Evolutionary conservation across 30 jellyfish, hydroid and myxozoan genomes (phyloP), one percentile per base, ranked within the genome.

Genomic region (Hydractinia echinata): DNA sequence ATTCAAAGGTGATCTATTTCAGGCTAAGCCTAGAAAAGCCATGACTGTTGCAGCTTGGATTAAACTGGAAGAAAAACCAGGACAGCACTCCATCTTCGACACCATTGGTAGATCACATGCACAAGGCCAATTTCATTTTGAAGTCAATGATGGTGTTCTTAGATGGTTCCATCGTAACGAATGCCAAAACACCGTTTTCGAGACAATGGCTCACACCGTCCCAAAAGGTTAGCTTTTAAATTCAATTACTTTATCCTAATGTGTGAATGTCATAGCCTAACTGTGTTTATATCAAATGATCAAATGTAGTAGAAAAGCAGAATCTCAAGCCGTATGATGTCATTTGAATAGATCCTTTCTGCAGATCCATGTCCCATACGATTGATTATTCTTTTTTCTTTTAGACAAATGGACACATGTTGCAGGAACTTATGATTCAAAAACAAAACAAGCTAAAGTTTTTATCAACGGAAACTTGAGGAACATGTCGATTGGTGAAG

Each of bases 1-100:
- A 4, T 77, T 77, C 53, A 77, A 77, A 18, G 85, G 85, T 6
- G 79, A 77, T 4, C 74, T 77, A 21, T 77, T 77, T 58, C 99
- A 94, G 53, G 99, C 96, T 81, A 92, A 92, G 84, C 98, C 98
- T 39, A 92, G 87, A 79, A 77, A 83, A 55, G 98, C 96, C 30
- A 86, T 92, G 55, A 86, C 96, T 19, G 85, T 92, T 20, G 95
- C 98, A 6, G 96, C 98, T 11, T 92, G 96, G 96, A 84, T 92
- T 56, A 89, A 86, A 77, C 84, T 92, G 66, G 88, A 79, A 62
- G 89, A 92, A 82, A 87, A 49, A 74, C 87, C 83, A 70, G 96
- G 95, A 21, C 89, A 86, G 4, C 96, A 87, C 79, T 83, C 95
- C 18, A 92, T 92, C 88, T 92, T 92, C 87, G 97, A 92, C 86